Evolutionary conservation across 2,797 vertebrate genomes (phyloP).

Genomic region (Rhinogobio ventralis): DNA sequence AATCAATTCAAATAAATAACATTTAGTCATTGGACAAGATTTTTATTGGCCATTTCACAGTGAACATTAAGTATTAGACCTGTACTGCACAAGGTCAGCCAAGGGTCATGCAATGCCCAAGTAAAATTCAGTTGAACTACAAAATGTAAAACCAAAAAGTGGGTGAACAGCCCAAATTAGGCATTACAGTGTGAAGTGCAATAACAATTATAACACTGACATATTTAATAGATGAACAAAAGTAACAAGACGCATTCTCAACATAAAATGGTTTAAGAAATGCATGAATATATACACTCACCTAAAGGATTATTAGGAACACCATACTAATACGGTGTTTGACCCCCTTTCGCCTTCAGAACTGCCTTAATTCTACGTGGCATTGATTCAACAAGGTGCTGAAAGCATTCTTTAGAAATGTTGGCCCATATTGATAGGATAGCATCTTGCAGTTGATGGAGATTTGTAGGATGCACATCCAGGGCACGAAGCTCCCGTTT

Average conservation of each 20-base stretch:
- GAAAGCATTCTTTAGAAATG: not conserved
- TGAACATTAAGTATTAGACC: not conserved
- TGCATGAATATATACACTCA: no score
- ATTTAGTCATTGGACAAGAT: not conserved
- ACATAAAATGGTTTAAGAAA: not conserved
- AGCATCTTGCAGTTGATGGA: no score
- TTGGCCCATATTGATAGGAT: no score
- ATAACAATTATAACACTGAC: not conserved
- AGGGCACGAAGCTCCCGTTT: no score
- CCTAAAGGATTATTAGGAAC: no score
- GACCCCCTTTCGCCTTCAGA: no score
- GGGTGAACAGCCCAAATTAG: not conserved
- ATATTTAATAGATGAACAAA: not conserved
- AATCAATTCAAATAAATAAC: not conserved
- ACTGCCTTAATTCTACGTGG: no score
- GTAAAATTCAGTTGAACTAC: not conserved
- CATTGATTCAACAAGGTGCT: no score
- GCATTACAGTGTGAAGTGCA: not conserved
- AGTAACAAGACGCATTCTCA: not conserved
- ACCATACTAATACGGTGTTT: no score
- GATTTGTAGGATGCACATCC: no score
- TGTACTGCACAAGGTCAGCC: not conserved
- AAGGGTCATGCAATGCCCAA: not conserved
- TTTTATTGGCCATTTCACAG: not conserved
- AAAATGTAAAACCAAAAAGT: not conserved